A percentile compares a stretch with the other conserved stretches of the same genome.
phyloP scores from a whole-genome alignment of 2,888 invertebrate genomes.

The Escarpia spicata region DNA sequence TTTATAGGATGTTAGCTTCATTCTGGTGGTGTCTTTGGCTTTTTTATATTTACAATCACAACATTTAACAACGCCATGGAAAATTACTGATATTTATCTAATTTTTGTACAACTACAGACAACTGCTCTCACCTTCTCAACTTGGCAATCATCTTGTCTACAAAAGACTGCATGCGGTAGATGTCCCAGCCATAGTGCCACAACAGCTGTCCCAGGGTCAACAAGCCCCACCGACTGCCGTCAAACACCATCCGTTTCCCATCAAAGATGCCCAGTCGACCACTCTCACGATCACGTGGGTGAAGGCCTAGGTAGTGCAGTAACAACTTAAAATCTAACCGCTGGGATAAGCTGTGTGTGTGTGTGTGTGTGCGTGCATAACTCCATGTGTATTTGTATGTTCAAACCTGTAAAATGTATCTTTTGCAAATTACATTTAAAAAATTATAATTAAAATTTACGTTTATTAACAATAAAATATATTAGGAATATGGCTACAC shows the following conservation, averaged over 20 bases:
- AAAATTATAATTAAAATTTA: neutral
- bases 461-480: neutral
- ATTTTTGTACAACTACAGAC: neutral
- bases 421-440: neutral
- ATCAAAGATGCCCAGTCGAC: slow-evolving; percentile 68
- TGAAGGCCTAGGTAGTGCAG: slow-evolving; percentile 57
- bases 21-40: neutral
- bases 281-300: slow-evolving; percentile 41
- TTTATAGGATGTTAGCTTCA: neutral
- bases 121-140: slow-evolving; percentile 64
- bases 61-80: neutral
- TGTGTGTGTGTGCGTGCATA: neutral
- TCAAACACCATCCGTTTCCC: slow-evolving; percentile 70
- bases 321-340: neutral
- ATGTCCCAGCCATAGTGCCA: slow-evolving; percentile 72
- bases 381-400: neutral
- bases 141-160: slow-evolving; percentile 62
- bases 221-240: slow-evolving; percentile 67
- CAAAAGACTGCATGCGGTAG: slow-evolving; percentile 65
- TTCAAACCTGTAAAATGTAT: neutral
- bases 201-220: slow-evolving; percentile 68
- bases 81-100: neutral
- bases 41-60: neutral
- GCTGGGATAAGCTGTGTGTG: neutral
- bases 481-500: neutral